Conservation (phyloP, 2,888 invertebrate species). For the Thelaira solivaga region DNA sequence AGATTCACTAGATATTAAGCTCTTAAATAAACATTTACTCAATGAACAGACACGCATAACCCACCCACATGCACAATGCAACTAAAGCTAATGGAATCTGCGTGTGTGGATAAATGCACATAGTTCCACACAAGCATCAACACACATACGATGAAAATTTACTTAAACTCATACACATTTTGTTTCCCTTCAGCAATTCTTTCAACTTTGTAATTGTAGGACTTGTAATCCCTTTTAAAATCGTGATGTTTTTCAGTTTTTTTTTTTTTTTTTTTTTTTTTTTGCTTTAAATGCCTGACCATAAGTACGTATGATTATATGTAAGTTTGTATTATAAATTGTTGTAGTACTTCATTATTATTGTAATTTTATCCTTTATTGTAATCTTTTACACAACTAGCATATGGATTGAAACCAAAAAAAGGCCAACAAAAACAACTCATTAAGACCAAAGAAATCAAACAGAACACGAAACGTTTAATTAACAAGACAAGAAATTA, state of each 20-base stretch:
- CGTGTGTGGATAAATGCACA: no score
- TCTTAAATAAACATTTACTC: no score
- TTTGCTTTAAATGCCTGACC: slow-evolving; percentile 17
- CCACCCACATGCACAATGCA: no score
- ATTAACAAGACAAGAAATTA: slow-evolving; percentile 43
- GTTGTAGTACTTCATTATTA: neutral
- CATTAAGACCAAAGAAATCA: slow-evolving; percentile 41
- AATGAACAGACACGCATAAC: no score
- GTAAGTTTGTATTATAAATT: no score
- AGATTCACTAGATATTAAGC: no score
- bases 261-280: no score
- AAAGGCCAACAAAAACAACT: slow-evolving; percentile 24
- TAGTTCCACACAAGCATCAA: no score
- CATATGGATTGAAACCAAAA: neutral
- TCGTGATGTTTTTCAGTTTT: slow-evolving; percentile 23
- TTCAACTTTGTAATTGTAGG: slow-evolving; percentile 13
- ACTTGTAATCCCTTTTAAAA: slow-evolving; percentile 15
- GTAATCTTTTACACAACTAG: slow-evolving; percentile 27
- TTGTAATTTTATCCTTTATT: slow-evolving; percentile 35
- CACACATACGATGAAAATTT: no score
- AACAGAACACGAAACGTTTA: slow-evolving; percentile 36
- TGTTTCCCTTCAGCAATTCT: neutral
- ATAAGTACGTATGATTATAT: neutral
- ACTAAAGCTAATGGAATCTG: no score
- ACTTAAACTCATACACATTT: neutral